Conservation (phyloP, 30 jellyfish, hydroid and myxozoan genomes). For the Catostylus mosaicus region DNA sequence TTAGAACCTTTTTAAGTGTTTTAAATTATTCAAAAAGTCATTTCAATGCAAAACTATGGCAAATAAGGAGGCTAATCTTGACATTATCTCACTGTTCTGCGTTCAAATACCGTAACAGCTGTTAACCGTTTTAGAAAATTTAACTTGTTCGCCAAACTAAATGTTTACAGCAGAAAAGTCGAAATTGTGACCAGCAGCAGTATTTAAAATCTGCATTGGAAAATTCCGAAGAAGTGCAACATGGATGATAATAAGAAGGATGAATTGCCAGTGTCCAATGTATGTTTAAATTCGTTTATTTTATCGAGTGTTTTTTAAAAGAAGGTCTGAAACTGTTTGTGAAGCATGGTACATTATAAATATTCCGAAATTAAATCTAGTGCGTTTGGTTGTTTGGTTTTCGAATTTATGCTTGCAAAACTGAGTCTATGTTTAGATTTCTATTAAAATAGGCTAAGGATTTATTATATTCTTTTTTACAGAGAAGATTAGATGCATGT, state of each 20-base stretch:
- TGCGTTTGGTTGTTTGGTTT: too few species aligned
- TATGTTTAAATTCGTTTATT: neutral
- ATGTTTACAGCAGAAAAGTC: neutral
- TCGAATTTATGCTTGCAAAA: too few species aligned
- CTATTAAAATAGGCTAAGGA: too few species aligned
- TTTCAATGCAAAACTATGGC: conserved; percentile 10
- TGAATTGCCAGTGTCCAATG: neutral
- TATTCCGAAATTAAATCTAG: too few species aligned
- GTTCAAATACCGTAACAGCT: conserved; percentile 34
- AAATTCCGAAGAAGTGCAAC: neutral
- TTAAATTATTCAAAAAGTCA: conserved; percentile 35
- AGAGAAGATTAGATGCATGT: too few species aligned
- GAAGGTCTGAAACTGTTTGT: too few species aligned
- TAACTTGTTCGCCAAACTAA: neutral
- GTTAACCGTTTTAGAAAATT: neutral
- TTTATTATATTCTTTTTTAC: too few species aligned
- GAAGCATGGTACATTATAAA: too few species aligned
- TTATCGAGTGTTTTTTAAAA: too few species aligned
- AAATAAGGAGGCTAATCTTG: conserved; percentile 35
- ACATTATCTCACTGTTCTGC: conserved; percentile 39
- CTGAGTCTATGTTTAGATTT: too few species aligned
- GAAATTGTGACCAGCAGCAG: neutral
- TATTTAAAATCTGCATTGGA: too few species aligned
- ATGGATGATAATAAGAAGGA: neutral
- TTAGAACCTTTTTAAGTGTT: neutral